Evolutionary conservation across 2,888 invertebrate species (phyloP).

Genomic region (Machimus atricapillus): DNA sequence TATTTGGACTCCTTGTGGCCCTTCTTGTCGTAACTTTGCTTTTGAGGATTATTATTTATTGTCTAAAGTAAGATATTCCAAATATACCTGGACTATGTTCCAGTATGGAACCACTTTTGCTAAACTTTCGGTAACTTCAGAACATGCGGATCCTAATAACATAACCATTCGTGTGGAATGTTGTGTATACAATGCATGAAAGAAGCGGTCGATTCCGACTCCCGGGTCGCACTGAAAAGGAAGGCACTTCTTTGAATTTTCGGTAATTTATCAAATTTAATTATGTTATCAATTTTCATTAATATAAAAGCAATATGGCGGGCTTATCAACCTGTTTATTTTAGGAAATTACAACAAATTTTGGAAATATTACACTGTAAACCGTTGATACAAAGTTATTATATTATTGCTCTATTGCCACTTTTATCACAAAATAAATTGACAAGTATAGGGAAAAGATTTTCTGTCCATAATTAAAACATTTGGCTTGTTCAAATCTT

Average conservation of each 20-base stretch:
- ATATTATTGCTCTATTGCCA: too few species aligned
- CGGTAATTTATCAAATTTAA: neutral
- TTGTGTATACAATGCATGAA: slow-evolving; percentile 86
- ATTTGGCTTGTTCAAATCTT: too few species aligned
- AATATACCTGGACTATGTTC: slow-evolving; percentile 85
- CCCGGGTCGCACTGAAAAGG: slow-evolving; percentile 84
- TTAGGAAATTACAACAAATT: neutral
- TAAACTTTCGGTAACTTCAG: slow-evolving; percentile 89
- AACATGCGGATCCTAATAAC: slow-evolving; percentile 87
- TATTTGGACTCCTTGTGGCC: neutral
- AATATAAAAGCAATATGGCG: neutral
- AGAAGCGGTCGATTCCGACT: slow-evolving; percentile 88
- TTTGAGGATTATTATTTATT: neutral
- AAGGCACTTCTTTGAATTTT: neutral
- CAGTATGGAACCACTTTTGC: slow-evolving; percentile 92
- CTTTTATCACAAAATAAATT: too few species aligned
- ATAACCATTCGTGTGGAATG: slow-evolving; percentile 78
- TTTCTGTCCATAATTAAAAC: too few species aligned
- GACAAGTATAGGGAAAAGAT: too few species aligned
- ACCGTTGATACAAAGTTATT: too few species aligned
- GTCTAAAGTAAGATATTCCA: neutral
- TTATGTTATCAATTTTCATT: neutral
- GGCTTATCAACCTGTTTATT: neutral
- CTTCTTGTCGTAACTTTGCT: neutral
- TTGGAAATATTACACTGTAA: too few species aligned